Evolutionary conservation across 2,797 vertebrate species (phyloP).

Genomic region (Schizothorax lantsangensis): DNA sequence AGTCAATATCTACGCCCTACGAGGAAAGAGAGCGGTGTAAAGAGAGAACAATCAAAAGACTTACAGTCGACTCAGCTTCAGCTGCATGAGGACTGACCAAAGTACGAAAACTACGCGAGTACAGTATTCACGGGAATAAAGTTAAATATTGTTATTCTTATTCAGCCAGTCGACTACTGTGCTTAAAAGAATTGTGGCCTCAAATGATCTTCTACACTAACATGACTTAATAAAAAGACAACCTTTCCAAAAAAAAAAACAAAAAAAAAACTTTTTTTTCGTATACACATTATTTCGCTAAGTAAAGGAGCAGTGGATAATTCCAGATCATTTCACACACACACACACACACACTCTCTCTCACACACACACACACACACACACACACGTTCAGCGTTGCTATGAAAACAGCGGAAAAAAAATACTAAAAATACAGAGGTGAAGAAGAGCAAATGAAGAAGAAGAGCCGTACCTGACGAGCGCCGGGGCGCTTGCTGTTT

Average conservation of each 20-base stretch:
- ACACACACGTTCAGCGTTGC: neutral
- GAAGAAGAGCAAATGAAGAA: constrained; percentile 40
- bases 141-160: neutral
- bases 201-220: neutral
- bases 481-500: constrained; percentile 98
- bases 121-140: neutral
- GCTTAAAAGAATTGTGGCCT: neutral
- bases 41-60: constrained; percentile 49
- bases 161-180: neutral
- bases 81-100: neutral
- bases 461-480: constrained; percentile 87
- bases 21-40: constrained; percentile 42
- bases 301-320: neutral
- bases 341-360: neutral
- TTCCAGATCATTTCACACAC: constrained; percentile 8
- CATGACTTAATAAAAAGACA: neutral
- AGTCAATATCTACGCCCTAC: constrained; percentile 64
- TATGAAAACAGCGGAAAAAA: constrained; percentile 12
- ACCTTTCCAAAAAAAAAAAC: neutral
- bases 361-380: neutral
- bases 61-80: constrained; percentile 9
- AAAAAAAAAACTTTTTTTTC: neutral
- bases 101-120: neutral
- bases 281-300: neutral
- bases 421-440: constrained; percentile 17